Conservation (phyloP, 2,888 invertebrate genomes). For the Scrobipalpa atriplicella region DNA sequence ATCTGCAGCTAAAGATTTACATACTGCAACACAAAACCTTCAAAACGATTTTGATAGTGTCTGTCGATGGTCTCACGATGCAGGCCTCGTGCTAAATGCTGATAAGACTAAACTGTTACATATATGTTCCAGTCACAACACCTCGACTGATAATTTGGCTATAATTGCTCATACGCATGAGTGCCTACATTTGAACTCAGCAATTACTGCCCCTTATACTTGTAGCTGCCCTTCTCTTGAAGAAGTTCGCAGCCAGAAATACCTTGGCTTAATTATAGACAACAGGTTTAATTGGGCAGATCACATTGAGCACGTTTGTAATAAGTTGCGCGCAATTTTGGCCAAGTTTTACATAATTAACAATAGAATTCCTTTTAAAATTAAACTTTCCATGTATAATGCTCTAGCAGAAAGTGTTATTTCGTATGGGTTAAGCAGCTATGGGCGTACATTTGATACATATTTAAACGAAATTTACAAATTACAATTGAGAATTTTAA, state of each 20-base stretch:
- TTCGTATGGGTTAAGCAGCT: too few relatives aligned
- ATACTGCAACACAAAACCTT: conserved; percentile 19
- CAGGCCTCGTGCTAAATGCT: conserved; percentile 36
- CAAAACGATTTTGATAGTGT: conserved; percentile 31
- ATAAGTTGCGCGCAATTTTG: conserved; percentile 28
- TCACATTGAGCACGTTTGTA: conserved; percentile 28
- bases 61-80: conserved; percentile 36
- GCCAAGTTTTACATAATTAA: conserved; percentile 4
- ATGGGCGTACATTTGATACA: too few relatives aligned
- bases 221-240: conserved; percentile 23
- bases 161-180: conserved; percentile 25
- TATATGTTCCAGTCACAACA: conserved; percentile 25
- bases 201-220: too few relatives aligned
- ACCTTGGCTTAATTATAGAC: conserved; percentile 33
- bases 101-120: conserved; percentile 34
- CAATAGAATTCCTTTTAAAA: conserved; percentile 12
- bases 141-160: neutral
- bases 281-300: conserved; percentile 29
- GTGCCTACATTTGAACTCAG: conserved; percentile 28
- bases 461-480: too few relatives aligned
- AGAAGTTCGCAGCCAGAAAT: conserved; percentile 26
- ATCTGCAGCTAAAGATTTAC: conserved; percentile 29
- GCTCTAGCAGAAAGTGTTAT: too few relatives aligned
- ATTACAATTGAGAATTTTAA: too few relatives aligned
- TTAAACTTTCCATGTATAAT: too few relatives aligned